These are phyloP conservation scores for Clivina fossor DNA, from an alignment of 2,888 invertebrate species.

Conservation along the genomic window DNA sequence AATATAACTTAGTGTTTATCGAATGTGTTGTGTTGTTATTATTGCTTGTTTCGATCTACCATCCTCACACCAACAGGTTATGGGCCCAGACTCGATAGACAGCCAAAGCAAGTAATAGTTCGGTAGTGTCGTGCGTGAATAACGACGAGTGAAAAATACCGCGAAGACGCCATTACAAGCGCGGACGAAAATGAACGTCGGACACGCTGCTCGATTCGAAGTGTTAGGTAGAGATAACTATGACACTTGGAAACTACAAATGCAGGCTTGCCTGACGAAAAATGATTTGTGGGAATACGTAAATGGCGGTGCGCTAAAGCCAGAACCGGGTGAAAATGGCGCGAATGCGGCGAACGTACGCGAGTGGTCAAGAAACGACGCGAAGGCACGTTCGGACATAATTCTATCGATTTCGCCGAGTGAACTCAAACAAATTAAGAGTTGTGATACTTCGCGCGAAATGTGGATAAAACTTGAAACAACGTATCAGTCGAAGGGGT, in stretches of 20 bases:
- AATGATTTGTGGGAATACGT: constrained; percentile 23
- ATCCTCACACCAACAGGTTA: constrained; percentile 3
- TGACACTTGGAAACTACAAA: constrained; percentile 21
- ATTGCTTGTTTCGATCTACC: not conserved
- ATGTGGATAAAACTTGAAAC: constrained; percentile 1
- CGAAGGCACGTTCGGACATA: constrained; percentile 6
- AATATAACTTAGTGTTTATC: constrained; percentile 2
- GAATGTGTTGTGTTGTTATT: not conserved
- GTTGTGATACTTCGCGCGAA: constrained; percentile 1
- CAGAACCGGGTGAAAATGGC: not conserved
- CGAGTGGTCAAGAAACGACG: not conserved
- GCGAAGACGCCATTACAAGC: not conserved
- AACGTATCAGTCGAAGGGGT: constrained; percentile 8
- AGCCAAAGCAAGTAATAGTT: not conserved
- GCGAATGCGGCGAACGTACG: constrained; percentile 4
- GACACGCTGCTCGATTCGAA: not conserved
- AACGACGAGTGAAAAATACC: not conserved
- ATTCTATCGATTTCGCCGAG: not conserved
- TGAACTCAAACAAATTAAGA: constrained; percentile 14
- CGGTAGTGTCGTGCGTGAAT: not conserved
- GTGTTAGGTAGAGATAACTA: constrained; percentile 9
- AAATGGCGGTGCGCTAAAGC: not conserved
- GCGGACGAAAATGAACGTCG: not conserved
- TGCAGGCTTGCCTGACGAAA: constrained; percentile 14
- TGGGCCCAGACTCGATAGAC: constrained; percentile 5